Evolutionary conservation across 2,113 vertebrate species (phyloP), one percentile per base, ranked within the genome.

Genomic region (Centropristis striata): DNA sequence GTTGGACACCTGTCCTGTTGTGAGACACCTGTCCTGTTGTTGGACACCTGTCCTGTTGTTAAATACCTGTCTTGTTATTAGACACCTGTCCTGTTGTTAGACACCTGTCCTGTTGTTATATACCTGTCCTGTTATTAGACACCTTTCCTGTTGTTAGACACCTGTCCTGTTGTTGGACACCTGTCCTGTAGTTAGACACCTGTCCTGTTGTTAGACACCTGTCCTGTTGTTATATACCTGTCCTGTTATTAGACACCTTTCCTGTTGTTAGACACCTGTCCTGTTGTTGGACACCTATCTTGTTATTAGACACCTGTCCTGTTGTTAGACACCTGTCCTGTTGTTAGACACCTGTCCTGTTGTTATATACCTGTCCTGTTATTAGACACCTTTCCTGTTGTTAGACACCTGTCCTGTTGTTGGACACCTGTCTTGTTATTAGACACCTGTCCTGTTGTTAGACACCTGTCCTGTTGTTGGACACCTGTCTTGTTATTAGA

Each of bases 331-430:
- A 42, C 41, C 13, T n/a, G n/a, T n/a, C n/a, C n/a, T n/a, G n/a
- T n/a, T n/a, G 98, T 99, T 95, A 93, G 97, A 78, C n/a, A 68
- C 23, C 10, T 53, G 23, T 3, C 3, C 32, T 5, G 15, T 6
- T 16, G 3, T 6, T 39, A 8, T 4, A 39, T 7, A 39, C 37
- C 44, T 46, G 44, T 46, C 6, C 32, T 32, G 32, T 3, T 32
- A 32, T 32, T 3, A 6, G 32, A 32, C 32, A 32, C 32, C 32
- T 32, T 3, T 32, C 32, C 32, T 47, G 3, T n/a, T 15, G 4
- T 6, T 32, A 6, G 32, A 32, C 32, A 32, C 32, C 32, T 32
- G 37, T 50, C 18, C 32, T 32, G 32, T 6, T 32, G 32, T 32
- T 3, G 32, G 32, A 32, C 32, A 42, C 41, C 13, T n/a, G n/a